Conservation (phyloP, 2,113 vertebrate species). For the Clarias batrachus region DNA sequence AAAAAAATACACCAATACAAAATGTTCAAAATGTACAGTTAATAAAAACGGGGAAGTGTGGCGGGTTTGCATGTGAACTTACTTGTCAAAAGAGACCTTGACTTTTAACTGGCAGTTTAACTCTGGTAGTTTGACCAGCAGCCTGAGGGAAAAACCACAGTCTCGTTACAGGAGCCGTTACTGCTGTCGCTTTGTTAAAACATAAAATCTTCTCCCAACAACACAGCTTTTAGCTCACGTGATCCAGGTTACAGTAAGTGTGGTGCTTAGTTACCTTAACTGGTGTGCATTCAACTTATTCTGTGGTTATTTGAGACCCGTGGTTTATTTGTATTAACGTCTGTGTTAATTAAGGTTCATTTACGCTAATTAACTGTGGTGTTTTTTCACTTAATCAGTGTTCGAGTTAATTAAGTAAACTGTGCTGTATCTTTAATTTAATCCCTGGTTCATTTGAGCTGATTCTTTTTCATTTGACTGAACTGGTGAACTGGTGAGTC, state of each 20-base stretch:
- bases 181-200: not conserved
- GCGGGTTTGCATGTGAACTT: slow-evolving; percentile 57
- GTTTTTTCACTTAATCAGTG: too few relatives aligned
- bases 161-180: not conserved
- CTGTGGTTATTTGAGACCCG: not conserved
- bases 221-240: not conserved
- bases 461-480: not conserved
- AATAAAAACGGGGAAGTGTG: not conserved
- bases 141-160: not conserved
- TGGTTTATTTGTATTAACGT: not conserved
- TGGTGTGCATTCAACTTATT: not conserved
- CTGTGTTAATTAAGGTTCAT: too few relatives aligned
- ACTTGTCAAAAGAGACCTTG: slow-evolving; percentile 91
- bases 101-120: slow-evolving; percentile 86
- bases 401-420: too few relatives aligned
- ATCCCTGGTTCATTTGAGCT: too few relatives aligned
- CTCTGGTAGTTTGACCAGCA: slow-evolving; percentile 85
- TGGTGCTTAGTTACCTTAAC: not conserved
- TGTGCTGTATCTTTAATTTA: too few relatives aligned
- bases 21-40: not conserved
- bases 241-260: too few relatives aligned
- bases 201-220: not conserved
- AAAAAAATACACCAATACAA: not conserved
- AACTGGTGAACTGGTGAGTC: too few relatives aligned
- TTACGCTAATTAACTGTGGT: too few relatives aligned